phyloP scores from a whole-genome alignment of 2,113 vertebrate genomes.

The Anarrhichthys ocellatus region DNA sequence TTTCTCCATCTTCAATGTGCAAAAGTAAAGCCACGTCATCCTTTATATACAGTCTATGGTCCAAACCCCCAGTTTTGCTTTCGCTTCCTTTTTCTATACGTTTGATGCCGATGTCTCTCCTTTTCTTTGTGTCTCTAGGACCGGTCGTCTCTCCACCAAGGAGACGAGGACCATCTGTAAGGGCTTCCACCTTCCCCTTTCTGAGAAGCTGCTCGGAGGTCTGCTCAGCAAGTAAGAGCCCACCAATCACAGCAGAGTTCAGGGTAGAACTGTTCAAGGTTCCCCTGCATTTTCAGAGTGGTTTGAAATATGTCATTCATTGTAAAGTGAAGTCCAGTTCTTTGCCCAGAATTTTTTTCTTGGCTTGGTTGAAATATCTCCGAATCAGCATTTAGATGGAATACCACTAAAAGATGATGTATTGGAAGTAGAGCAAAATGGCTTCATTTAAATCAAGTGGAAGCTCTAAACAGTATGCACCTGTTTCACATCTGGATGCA shows the following conservation, averaged over 20 bases:
- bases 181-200: conserved; percentile 86
- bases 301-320: conserved; percentile 5
- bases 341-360: conserved; percentile 18
- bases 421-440: neutral
- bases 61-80: neutral
- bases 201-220: conserved; percentile 82
- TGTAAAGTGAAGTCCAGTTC: conserved; percentile 6
- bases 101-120: neutral
- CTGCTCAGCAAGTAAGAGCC: conserved; percentile 86
- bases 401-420: neutral
- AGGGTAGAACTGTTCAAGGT: neutral
- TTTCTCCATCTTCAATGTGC: neutral
- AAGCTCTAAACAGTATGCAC: neutral
- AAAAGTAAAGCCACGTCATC: neutral
- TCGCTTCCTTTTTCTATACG: neutral
- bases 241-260: neutral
- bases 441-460: neutral
- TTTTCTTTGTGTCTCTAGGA: conserved; percentile 74
- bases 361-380: conserved; percentile 5
- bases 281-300: neutral
- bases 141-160: conserved; percentile 82
- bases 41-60: neutral
- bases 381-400: neutral
- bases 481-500: neutral
- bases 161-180: conserved; percentile 87